Evolutionary conservation across 2,113 vertebrate species (phyloP), one percentile per base, ranked within the genome.

Genomic region (Trogon melanurus): DNA sequence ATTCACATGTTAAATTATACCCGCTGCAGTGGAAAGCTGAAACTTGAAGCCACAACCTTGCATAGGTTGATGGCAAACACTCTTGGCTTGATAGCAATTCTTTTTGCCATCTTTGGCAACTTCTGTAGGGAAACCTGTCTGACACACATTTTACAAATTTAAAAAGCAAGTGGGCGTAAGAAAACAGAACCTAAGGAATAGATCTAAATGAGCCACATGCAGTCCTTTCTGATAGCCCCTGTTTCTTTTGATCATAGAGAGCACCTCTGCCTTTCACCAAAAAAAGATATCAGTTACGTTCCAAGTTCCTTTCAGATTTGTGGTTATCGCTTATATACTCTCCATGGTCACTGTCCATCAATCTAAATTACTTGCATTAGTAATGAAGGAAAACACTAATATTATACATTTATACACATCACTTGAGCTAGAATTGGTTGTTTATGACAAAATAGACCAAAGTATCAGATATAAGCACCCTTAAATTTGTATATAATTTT

Each of bases 1-100:
- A n/a, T 17, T 47, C 8, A 21, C 4, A 2, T 4, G 5, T 48
- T 26, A 58, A 32, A 26, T 61, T 44, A 36, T 3, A 65, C 4
- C 9, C 51, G 32, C 8, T 81, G 44, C 32, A 51, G 25, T 5
- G 13, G 38, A 60, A 93, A 80, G 8, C 6, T 29, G 61, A 57
- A 73, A 23, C 0, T 2, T 17, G 32, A 81, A 75, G 34, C 8
- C 57, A 56, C 25, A 45, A 2, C 1, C 15, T 29, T 2, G 1
- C 7, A 1, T 3, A 66, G 13, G 3, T 26, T 29, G 22, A 50
- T 57, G 36, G 11, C 9, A 36, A 50, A 73, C 3, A 29, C 27
- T 64, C 27, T 34, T 29, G 7, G 3, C 22, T 16, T 53, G 20
- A 66, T 22, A 4, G 29, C 13, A 69, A 23, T 32, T 41, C 9